Conservation (phyloP, 2,888 invertebrate species). For the Cylloceria caligata region DNA sequence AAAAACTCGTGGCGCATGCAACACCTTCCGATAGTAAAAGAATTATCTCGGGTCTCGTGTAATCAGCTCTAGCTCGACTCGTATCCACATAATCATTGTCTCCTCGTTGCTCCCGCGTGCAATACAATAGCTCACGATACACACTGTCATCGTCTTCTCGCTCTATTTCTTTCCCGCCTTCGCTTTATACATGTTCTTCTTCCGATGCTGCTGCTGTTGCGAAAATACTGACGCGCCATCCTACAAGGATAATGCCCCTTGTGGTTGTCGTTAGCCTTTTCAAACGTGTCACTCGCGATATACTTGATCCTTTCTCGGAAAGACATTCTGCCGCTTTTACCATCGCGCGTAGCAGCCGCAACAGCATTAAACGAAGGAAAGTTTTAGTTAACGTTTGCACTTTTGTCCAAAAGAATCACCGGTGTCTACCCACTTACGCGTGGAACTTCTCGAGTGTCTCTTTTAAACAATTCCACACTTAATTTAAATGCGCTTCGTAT, state of each 20-base stretch:
- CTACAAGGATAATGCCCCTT: conserved; percentile 52
- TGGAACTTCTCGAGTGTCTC: not conserved
- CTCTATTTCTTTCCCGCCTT: conserved; percentile 17
- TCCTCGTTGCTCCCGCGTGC: conserved; percentile 42
- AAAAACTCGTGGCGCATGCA: conserved; percentile 31
- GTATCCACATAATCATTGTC: conserved; percentile 24
- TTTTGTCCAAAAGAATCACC: conserved; percentile 19
- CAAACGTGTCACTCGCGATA: conserved; percentile 36
- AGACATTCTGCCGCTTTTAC: conserved; percentile 23
- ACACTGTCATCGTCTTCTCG: conserved; percentile 27
- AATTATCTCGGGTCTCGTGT: conserved; percentile 60
- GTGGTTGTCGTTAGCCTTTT: conserved; percentile 55
- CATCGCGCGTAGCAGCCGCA: not conserved
- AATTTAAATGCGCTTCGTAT: not conserved
- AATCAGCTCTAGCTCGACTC: conserved; percentile 51
- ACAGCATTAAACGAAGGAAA: not conserved
- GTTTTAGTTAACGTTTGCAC: conserved; percentile 42
- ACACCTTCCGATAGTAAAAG: conserved; percentile 38
- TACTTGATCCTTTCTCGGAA: conserved; percentile 55
- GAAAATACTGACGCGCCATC: conserved; percentile 32
- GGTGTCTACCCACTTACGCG: not conserved
- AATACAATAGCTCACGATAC: not conserved
- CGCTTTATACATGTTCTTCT: conserved; percentile 36
- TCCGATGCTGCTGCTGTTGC: conserved; percentile 17
- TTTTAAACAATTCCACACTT: not conserved